These are phyloP conservation scores for Platycheirus albimanus DNA, from an alignment of 2,888 invertebrate genomes.

Conservation along the genomic window DNA sequence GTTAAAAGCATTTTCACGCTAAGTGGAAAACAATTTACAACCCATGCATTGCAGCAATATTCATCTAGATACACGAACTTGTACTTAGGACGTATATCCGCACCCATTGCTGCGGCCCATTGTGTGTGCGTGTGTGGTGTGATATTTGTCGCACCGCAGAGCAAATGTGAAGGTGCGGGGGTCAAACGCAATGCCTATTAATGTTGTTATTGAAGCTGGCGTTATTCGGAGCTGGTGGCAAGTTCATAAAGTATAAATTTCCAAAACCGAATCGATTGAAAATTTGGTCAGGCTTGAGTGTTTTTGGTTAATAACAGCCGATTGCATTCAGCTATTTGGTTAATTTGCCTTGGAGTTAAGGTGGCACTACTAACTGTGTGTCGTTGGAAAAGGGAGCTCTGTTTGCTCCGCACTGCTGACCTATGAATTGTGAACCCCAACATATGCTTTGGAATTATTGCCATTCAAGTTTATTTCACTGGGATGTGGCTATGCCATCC, in stretches of 20 bases:
- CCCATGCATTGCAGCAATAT: slow-evolving; percentile 65
- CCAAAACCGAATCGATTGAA: slow-evolving; percentile 75
- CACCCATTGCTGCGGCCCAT: slow-evolving; percentile 26
- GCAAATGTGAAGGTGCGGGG: slow-evolving; percentile 39
- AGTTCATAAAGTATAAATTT: slow-evolving; percentile 70
- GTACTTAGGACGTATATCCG: slow-evolving; percentile 38
- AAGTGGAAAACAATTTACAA: slow-evolving; percentile 77
- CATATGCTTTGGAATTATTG: slow-evolving; percentile 40
- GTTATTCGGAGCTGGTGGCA: slow-evolving; percentile 36
- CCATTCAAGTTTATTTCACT: slow-evolving; percentile 55
- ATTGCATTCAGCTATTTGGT: slow-evolving; percentile 76
- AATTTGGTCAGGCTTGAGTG: slow-evolving; percentile 76
- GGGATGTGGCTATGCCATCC: slow-evolving; percentile 53
- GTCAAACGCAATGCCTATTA: slow-evolving; percentile 42
- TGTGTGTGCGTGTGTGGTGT: slow-evolving; percentile 33
- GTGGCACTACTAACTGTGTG: slow-evolving; percentile 12
- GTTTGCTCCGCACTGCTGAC: slow-evolving; percentile 15
- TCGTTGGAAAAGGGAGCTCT: slow-evolving; percentile 12
- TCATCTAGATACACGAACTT: slow-evolving; percentile 60
- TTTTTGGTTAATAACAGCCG: slow-evolving; percentile 76
- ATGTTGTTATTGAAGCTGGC: slow-evolving; percentile 63
- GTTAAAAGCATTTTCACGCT: slow-evolving; percentile 77
- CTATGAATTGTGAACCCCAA: slow-evolving; percentile 32
- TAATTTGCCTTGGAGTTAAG: slow-evolving; percentile 71
- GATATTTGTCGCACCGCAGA: slow-evolving; percentile 69